Percentiles rank a stretch among this genome's conserved stretches.
Conservation (phyloP, 2,797 vertebrate genomes). For the Scomberomorus guttatus region DNA sequence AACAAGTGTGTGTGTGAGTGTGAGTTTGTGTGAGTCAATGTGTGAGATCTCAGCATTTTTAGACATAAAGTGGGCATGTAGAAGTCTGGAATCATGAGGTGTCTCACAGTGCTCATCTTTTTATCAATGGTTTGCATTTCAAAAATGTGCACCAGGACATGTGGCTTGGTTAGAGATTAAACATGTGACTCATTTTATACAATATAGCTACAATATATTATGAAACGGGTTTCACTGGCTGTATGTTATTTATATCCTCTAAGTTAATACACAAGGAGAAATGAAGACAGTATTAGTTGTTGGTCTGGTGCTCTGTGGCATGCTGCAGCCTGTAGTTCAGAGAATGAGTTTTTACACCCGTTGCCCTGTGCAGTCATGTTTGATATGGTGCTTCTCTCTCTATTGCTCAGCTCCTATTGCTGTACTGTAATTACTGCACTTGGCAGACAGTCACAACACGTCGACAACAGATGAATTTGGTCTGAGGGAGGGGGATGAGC, state of each 20-base stretch:
- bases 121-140: constrained; percentile 27
- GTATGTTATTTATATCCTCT: constrained; percentile 11
- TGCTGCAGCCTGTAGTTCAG: constrained; percentile 36
- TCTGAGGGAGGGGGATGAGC: constrained; percentile 52
- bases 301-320: constrained; percentile 39
- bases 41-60: constrained; percentile 46
- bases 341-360: constrained; percentile 50
- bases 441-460: constrained; percentile 80
- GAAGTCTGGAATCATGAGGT: constrained; percentile 21
- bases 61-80: constrained; percentile 30
- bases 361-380: constrained; percentile 70
- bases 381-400: constrained; percentile 72
- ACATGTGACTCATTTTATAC: constrained; percentile 5
- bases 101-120: constrained; percentile 28
- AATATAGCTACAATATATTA: background rate
- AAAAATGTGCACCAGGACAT: background rate
- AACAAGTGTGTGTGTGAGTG: constrained; percentile 41
- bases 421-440: constrained; percentile 79
- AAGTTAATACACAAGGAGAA: constrained; percentile 29
- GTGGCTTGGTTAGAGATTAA: constrained; percentile 13
- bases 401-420: constrained; percentile 66
- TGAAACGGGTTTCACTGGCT: background rate
- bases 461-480: constrained; percentile 70
- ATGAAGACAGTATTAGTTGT: constrained; percentile 20
- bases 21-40: constrained; percentile 8